phyloP scores from a whole-genome alignment of 2,888 invertebrate genomes.

The Anticlea derivata region DNA sequence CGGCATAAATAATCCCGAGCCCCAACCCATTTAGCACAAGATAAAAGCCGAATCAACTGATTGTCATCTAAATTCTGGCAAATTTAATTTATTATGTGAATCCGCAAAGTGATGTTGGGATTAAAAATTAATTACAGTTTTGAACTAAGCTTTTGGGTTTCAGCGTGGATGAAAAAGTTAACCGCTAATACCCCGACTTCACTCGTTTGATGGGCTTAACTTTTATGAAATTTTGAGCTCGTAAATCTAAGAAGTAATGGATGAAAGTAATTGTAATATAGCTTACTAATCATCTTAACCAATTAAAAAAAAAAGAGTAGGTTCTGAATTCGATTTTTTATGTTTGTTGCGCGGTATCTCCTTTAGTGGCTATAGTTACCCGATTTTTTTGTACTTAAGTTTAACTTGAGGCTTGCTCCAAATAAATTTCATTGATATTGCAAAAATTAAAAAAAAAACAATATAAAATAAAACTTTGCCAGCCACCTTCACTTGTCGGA shows the following conservation, averaged over 20 bases:
- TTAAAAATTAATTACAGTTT: constrained; percentile 77
- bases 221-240: constrained; percentile 9
- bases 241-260: neutral
- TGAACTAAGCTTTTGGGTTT: constrained; percentile 55
- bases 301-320: too few relatives aligned
- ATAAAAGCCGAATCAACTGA: constrained; percentile 54
- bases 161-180: constrained; percentile 53
- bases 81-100: constrained; percentile 70
- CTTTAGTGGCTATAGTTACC: too few relatives aligned
- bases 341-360: too few relatives aligned
- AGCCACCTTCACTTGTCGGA: too few relatives aligned
- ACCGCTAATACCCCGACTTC: constrained; percentile 44
- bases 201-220: constrained; percentile 30
- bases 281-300: too few relatives aligned
- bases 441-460: too few relatives aligned
- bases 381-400: too few relatives aligned
- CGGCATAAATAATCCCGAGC: constrained; percentile 30
- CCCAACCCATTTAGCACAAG: constrained; percentile 47
- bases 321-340: too few relatives aligned
- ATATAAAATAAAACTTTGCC: too few relatives aligned
- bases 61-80: constrained; percentile 54
- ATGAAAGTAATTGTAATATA: too few relatives aligned
- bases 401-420: too few relatives aligned
- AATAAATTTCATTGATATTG: too few relatives aligned
- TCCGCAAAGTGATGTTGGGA: constrained; percentile 67